Evolutionary conservation across 2,113 vertebrate species (phyloP).

Genomic region (Thunnus thynnus): DNA sequence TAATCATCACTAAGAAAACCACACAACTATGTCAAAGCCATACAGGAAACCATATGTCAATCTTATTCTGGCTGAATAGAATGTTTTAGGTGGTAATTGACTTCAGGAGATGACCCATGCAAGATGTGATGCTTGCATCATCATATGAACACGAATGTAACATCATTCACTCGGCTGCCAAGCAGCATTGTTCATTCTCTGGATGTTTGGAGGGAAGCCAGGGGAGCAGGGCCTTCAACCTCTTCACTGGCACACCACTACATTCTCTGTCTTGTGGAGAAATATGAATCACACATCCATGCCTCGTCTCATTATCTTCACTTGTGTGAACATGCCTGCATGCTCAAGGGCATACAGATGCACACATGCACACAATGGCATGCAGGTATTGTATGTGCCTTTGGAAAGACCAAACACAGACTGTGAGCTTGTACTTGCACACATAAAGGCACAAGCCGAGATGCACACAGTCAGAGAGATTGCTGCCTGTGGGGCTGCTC

Average conservation of each 20-base stretch:
- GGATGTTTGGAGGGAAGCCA: slow-evolving; percentile 22
- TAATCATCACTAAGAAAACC: background rate
- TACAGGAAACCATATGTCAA: background rate
- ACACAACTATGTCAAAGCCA: background rate
- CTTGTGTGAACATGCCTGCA: slow-evolving; percentile 42
- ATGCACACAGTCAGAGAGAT: slow-evolving; percentile 17
- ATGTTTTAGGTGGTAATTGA: background rate
- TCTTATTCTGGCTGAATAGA: background rate
- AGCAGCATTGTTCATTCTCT: slow-evolving; percentile 29
- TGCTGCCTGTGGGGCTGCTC: slow-evolving; percentile 27
- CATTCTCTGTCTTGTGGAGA: slow-evolving; percentile 47
- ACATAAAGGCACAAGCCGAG: background rate
- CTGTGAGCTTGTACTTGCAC: background rate
- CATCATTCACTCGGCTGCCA: slow-evolving; percentile 16
- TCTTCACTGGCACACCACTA: slow-evolving; percentile 23
- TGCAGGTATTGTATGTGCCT: slow-evolving; percentile 35
- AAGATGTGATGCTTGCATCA: background rate
- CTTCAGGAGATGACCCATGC: background rate
- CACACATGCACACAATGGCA: slow-evolving; percentile 16
- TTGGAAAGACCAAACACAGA: slow-evolving; percentile 8
- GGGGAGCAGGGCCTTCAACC: slow-evolving; percentile 29
- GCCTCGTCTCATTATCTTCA: slow-evolving; percentile 52
- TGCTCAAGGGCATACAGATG: slow-evolving; percentile 34
- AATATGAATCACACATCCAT: slow-evolving; percentile 53
- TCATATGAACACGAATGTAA: background rate